Base-by-base conservation (phyloP, 30 jellyfish, hydroid and myxozoan species). In the Phacellophora camtschatica region DNA sequence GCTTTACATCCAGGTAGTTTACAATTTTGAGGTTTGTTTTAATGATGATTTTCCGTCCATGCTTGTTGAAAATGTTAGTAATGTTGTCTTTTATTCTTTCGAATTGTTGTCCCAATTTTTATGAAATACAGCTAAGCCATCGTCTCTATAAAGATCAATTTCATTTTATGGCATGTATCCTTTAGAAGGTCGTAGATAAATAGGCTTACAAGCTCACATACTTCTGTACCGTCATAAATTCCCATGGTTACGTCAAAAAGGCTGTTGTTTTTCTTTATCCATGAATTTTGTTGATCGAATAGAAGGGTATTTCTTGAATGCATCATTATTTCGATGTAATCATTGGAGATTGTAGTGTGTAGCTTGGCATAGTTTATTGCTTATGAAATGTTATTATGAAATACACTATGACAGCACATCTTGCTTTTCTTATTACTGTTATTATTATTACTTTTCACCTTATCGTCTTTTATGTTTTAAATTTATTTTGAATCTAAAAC, bases 241-340 rank as follows among this genome's bases (percentile, higher is more conserved):
- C 87, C 96, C 80, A 85, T 77, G 3, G 93, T 62, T 12, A 85
- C 95, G 53, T 85, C 96, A 43, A 85, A 75, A 16, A 0, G n/a
- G n/a, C n/a, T n/a, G n/a, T n/a, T n/a, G n/a, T n/a, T n/a, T n/a
- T n/a, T n/a, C n/a, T n/a, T n/a, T n/a, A 29, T 37, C 95, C 95
- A 85, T 23, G 87, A 63, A 22, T 46, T 69, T 5, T 56, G 70
- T 36, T 50, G 43, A 66, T 43, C 42, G 54, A 87, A 87, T 31
- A 87, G 70, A 15, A 68, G 73, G 1, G 95, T 33, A 66, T 80
- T 79, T n/a, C 96, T 33, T 35, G 96, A 15, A 30, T 85, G 96
- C 39, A 30, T 16, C 18, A 85, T 74, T 41, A 74, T 85, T 65
- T 63, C 54, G 58, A 49, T 37, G 12, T 62, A 75, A 33, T 65